A percentile compares a stretch with the other conserved stretches of the same genome.
Conservation (phyloP, 2,797 vertebrate species). For the Notamacropus eugenii region DNA sequence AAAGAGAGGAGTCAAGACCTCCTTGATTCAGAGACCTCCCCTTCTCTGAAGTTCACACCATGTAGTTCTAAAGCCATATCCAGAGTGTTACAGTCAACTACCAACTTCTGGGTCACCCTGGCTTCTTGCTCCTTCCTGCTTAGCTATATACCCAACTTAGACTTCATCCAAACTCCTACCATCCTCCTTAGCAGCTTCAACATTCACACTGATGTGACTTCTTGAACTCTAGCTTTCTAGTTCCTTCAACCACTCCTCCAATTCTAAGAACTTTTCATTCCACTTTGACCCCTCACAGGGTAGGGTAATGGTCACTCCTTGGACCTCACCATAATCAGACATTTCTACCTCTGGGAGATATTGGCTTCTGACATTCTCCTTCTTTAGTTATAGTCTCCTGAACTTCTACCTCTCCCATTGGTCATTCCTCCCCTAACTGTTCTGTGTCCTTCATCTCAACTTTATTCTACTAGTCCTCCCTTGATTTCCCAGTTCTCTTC, state of each 20-base stretch:
- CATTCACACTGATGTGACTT: background rate
- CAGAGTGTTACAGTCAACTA: background rate
- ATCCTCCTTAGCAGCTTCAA: background rate
- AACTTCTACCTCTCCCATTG: background rate
- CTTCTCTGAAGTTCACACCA: background rate
- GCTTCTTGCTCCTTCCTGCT: background rate
- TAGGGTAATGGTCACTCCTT: background rate
- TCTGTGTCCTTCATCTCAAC: background rate
- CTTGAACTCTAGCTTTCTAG: background rate
- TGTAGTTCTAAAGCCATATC: background rate
- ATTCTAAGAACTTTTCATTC: background rate
- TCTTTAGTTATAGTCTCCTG: background rate
- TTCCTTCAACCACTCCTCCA: background rate
- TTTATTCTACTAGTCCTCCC: background rate
- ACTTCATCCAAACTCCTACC: background rate
- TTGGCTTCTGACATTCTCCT: background rate
- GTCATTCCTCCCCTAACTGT: background rate
- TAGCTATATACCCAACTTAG: too few relatives aligned
- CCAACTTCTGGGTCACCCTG: background rate
- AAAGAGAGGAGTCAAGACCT: background rate
- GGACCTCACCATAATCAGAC: background rate
- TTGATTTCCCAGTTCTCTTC: background rate
- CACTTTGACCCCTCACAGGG: background rate
- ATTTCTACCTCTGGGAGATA: background rate
- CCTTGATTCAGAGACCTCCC: background rate